Conservation (phyloP, 2,888 invertebrate species). For the Furcula furcula region DNA sequence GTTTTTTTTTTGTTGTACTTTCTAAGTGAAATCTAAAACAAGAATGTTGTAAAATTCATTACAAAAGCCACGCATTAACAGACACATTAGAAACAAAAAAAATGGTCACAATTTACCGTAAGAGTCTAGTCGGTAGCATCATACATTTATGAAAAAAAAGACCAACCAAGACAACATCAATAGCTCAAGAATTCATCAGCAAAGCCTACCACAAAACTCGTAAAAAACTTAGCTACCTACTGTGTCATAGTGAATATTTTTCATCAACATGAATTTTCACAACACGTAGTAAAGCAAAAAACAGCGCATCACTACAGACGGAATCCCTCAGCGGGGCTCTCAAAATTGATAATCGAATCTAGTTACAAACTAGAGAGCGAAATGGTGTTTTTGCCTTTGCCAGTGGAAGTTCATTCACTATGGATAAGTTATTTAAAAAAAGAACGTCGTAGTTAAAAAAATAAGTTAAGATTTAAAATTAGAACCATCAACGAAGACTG, state of each 20-base stretch:
- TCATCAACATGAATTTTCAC: background rate
- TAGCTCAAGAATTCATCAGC: background rate
- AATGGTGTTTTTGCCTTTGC: conserved; percentile 49
- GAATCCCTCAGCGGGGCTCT: conserved; percentile 40
- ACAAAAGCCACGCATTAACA: too few species aligned
- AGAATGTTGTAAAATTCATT: too few species aligned
- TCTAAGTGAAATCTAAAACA: too few species aligned
- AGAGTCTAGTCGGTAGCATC: too few species aligned
- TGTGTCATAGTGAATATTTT: background rate
- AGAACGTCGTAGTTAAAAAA: too few species aligned
- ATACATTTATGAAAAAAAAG: too few species aligned
- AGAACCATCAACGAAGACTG: too few species aligned
- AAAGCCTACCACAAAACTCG: background rate
- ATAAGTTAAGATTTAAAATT: too few species aligned
- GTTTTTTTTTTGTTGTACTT: too few species aligned
- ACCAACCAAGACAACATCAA: conserved; percentile 1
- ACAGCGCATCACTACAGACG: conserved; percentile 28
- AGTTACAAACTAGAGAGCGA: conserved; percentile 69
- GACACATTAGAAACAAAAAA: too few species aligned
- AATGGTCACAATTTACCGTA: too few species aligned
- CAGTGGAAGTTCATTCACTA: conserved; percentile 38
- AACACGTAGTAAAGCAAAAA: background rate
- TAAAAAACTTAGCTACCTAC: background rate
- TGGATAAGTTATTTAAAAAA: too few species aligned
- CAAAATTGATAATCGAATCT: conserved; percentile 78